Evolutionary conservation across 1,140 invertebrate genomes (phyloP).

Genomic region (Drosophila littoralis): DNA sequence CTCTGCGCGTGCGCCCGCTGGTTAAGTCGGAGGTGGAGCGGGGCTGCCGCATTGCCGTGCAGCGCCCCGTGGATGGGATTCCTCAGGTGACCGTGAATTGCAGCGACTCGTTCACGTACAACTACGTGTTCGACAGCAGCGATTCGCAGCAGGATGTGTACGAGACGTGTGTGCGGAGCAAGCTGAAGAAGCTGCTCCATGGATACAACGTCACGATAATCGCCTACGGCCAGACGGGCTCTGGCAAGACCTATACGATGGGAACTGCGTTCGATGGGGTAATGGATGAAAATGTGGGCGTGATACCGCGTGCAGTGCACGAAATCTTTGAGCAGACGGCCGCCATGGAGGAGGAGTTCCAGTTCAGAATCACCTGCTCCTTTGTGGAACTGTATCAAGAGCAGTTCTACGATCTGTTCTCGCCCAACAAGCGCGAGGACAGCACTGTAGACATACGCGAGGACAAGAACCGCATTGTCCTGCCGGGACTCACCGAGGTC

Average conservation of each 20-base stretch:
- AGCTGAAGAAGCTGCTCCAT: slow-evolving; percentile 92
- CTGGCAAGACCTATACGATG: slow-evolving; percentile 97
- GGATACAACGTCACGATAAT: slow-evolving; percentile 95
- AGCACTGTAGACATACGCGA: slow-evolving; percentile 93
- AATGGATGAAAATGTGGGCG: slow-evolving; percentile 88
- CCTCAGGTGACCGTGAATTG: slow-evolving; percentile 90
- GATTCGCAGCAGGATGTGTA: slow-evolving; percentile 91
- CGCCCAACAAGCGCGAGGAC: slow-evolving; percentile 88
- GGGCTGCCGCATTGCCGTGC: slow-evolving; percentile 89
- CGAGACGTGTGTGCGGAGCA: slow-evolving; percentile 89
- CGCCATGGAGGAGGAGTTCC: slow-evolving; percentile 86
- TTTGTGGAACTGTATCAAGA: slow-evolving; percentile 92
- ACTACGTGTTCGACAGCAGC: slow-evolving; percentile 91
- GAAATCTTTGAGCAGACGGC: slow-evolving; percentile 92
- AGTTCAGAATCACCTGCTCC: slow-evolving; percentile 90
- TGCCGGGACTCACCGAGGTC: slow-evolving; percentile 89
- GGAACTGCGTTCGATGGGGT: slow-evolving; percentile 90
- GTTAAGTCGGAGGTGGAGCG: slow-evolving; percentile 89
- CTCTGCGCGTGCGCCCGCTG: slow-evolving; percentile 92
- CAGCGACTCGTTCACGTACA: slow-evolving; percentile 93
- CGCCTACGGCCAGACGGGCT: slow-evolving; percentile 97
- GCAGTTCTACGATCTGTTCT: slow-evolving; percentile 91
- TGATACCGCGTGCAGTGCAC: slow-evolving; percentile 93
- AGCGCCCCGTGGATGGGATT: slow-evolving; percentile 86
- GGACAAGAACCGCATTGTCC: slow-evolving; percentile 88